Conservation (phyloP, 2,888 invertebrate genomes). For the Hypsopygia costalis region DNA sequence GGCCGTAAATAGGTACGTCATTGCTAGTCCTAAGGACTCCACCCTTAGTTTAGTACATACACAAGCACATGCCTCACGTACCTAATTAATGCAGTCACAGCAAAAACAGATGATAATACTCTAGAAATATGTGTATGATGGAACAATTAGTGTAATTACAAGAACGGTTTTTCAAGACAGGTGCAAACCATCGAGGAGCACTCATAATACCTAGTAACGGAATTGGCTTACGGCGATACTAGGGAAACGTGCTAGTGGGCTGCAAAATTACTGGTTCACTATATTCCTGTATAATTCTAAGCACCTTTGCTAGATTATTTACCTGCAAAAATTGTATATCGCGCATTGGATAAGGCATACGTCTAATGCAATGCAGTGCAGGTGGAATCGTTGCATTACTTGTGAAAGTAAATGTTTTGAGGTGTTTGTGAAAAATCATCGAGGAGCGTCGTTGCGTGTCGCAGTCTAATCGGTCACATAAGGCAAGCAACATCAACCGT, state of each 20-base stretch:
- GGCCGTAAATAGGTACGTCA: neutral
- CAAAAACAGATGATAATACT: constrained; percentile 22
- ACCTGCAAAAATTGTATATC: constrained; percentile 36
- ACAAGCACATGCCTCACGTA: constrained; percentile 10
- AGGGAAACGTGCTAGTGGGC: constrained; percentile 67
- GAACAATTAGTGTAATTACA: constrained; percentile 71
- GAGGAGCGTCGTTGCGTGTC: too few species aligned
- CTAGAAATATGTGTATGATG: constrained; percentile 36
- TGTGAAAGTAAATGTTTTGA: too few species aligned
- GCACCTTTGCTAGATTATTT: constrained; percentile 55
- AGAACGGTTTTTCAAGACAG: constrained; percentile 69
- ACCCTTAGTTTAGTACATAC: constrained; percentile 1
- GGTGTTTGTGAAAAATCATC: too few species aligned
- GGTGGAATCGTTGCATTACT: too few species aligned
- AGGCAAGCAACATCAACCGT: too few species aligned
- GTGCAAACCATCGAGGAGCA: constrained; percentile 54
- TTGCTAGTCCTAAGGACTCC: neutral
- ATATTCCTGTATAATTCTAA: constrained; percentile 59
- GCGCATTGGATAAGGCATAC: constrained; percentile 19
- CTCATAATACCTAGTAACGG: constrained; percentile 74
- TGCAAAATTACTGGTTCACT: constrained; percentile 64
- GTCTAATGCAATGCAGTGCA: neutral
- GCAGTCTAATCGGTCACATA: too few species aligned
- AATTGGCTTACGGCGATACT: constrained; percentile 66
- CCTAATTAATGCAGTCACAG: constrained; percentile 17